These are phyloP conservation scores for Cynopterus brachyotis DNA, from an alignment of 2,113 vertebrate species.

Conservation along the genomic window DNA sequence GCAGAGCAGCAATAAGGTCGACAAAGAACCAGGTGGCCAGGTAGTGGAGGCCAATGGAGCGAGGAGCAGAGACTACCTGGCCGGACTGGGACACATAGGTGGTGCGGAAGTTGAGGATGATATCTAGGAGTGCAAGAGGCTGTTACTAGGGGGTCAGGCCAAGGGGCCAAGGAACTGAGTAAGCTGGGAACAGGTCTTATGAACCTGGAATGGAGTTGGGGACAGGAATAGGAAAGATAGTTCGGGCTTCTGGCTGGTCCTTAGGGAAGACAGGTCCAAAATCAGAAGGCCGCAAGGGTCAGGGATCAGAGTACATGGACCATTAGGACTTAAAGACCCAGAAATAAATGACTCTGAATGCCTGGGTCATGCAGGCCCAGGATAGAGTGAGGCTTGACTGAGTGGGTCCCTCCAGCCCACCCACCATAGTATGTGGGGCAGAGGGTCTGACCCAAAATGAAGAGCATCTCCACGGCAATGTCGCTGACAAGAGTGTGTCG, in stretches of 20 bases:
- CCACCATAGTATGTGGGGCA: slow-evolving; percentile 78
- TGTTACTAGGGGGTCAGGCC: not conserved
- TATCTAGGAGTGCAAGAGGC: slow-evolving; percentile 87
- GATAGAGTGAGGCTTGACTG: not conserved
- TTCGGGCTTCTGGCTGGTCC: not conserved
- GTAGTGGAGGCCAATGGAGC: slow-evolving; percentile 98
- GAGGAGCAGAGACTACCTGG: slow-evolving; percentile 96
- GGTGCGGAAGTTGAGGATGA: slow-evolving; percentile 97
- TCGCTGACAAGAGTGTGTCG: slow-evolving; percentile 93
- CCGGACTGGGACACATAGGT: slow-evolving; percentile 98
- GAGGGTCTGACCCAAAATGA: slow-evolving; percentile 95
- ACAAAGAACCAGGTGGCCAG: slow-evolving; percentile 99
- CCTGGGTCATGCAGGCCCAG: not conserved
- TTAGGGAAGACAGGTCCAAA: not conserved
- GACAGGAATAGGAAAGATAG: not conserved
- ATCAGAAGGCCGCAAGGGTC: not conserved
- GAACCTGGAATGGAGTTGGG: not conserved
- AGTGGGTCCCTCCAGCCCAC: not conserved
- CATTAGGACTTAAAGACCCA: not conserved
- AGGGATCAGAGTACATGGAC: not conserved
- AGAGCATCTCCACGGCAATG: slow-evolving; percentile 96
- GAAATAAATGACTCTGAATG: not conserved
- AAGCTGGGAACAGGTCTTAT: not conserved
- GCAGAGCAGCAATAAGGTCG: slow-evolving; percentile 96
- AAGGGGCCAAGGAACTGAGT: not conserved